Base-by-base conservation (phyloP, 2,113 vertebrate species). In the Pycnonotus jocosus region DNA sequence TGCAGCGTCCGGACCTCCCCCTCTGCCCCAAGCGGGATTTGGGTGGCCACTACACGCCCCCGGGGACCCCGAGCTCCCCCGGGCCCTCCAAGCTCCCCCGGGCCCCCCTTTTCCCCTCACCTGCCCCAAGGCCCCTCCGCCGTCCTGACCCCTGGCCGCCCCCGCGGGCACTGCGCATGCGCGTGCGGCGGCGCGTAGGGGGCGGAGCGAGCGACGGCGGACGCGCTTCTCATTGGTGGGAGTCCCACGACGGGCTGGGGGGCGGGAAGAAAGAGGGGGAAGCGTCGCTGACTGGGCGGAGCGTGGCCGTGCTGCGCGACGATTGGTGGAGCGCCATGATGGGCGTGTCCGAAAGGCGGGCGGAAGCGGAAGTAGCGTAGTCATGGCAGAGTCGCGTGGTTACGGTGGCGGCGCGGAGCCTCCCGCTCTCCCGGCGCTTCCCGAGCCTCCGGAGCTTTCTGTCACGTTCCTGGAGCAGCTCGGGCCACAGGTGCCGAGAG, bases 301-400 rank as follows among this genome's bases (percentile, higher is more conserved):
- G 12, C 10, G 10, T 5, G 15, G 22, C 37, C 4, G 1, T 6
- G 22, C 42, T 4, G 66, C 4, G 23, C 27, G 18, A 12, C 7
- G 44, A 81, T 51, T 81, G 77, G 86, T 20, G 14, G 1, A 1
- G 0, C 1, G 2, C 21, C 7, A 17, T 7, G 21, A 30, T n/a
- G 51, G 60, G 77, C 44, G 51, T 44, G 77, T 0, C 68, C 58
- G 1, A 27, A 3, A 6, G 22, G 27, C 6, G 8, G 15, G 28
- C n/a, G 56, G 73, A 80, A 64, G 48, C 15, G 76, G 85, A 58
- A 33, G 44, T 9, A n/a, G 8, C 31, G 7, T 5, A 15, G 8
- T 12, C 3, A 3, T 3, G 66, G 35, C 1, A 9, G 25, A 7
- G 31, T 6, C 2, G 5, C 2, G 18, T 2, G 8, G 18, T 28